phyloP scores from a whole-genome alignment of 1,140 invertebrate genomes.

The Agraylea sexmaculata region DNA sequence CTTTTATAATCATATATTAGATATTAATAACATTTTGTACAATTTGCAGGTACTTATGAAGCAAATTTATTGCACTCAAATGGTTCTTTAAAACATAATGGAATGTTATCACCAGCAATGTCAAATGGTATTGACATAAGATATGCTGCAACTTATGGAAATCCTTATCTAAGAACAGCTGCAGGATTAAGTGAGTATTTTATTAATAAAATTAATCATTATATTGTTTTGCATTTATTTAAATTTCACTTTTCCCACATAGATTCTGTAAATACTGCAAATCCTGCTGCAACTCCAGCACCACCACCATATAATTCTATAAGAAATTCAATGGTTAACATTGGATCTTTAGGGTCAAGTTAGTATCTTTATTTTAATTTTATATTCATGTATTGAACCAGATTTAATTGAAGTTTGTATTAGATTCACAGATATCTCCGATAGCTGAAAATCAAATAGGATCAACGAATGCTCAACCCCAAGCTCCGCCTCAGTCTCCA shows the following conservation, averaged over 20 bases:
- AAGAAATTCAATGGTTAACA: conserved; percentile 23
- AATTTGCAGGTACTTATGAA: no score
- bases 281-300: conserved; percentile 64
- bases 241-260: conserved; percentile 44
- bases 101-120: conserved; percentile 15
- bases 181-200: conserved; percentile 31
- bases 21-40: no score
- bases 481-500: conserved; percentile 17
- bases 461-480: conserved; percentile 15
- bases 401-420: background rate
- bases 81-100: conserved; percentile 14
- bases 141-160: conserved; percentile 79
- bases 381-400: background rate
- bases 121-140: conserved; percentile 65
- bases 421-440: conserved; percentile 16
- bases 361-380: conserved; percentile 4
- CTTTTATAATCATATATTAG: no score
- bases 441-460: conserved; percentile 3
- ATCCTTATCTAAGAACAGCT: conserved; percentile 65
- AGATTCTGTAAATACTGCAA: conserved; percentile 54
- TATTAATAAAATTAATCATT: conserved; percentile 17
- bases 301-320: conserved; percentile 57
- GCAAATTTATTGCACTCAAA: no score
- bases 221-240: conserved; percentile 16
- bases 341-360: conserved; percentile 19